A percentile compares a stretch with the other conserved stretches of the same genome.
Conservation (phyloP, 92 coral and sea anemone genomes). For the Nematostella vectensis region DNA sequence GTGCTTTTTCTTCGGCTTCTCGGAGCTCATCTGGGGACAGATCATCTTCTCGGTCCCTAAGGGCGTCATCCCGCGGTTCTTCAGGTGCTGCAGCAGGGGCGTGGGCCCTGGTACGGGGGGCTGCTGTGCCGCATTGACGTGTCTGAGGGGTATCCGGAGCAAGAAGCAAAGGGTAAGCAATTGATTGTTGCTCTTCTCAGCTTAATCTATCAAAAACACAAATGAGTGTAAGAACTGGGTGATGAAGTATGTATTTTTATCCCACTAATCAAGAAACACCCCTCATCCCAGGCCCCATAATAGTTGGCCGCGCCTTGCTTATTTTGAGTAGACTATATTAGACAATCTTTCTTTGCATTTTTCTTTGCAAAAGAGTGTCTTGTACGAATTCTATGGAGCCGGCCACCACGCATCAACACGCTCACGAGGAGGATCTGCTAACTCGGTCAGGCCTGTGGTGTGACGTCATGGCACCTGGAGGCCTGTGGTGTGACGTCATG, state of each 20-base stretch:
- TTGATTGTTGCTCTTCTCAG: too few relatives aligned
- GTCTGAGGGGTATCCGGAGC: constrained; percentile 58
- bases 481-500: too few relatives aligned
- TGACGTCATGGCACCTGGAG: too few relatives aligned
- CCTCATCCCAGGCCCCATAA: too few relatives aligned
- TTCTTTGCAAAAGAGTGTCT: constrained; percentile 11
- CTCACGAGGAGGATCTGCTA: constrained; percentile 1
- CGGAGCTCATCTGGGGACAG: constrained; percentile 85
- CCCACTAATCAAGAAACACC: too few relatives aligned
- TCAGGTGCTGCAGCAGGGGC: constrained; percentile 69
- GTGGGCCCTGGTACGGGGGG: constrained; percentile 32
- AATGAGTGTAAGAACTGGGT: too few relatives aligned
- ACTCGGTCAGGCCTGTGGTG: constrained; percentile 14
- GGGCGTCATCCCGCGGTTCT: constrained; percentile 43
- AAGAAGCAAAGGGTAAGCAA: constrained; percentile 53
- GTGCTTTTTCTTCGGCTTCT: constrained; percentile 75
- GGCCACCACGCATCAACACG: constrained; percentile 11
- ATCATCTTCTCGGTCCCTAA: constrained; percentile 70
- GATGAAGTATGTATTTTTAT: too few relatives aligned
- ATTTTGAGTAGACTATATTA: neutral
- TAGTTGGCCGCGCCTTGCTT: too few relatives aligned
- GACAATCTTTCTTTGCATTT: neutral
- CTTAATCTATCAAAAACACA: too few relatives aligned
- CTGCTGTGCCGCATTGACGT: constrained; percentile 47
- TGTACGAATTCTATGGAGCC: constrained; percentile 22